Evolutionary conservation across 2,888 invertebrate species (phyloP), one percentile per base, ranked within the genome.

Genomic region (Drosophila peninsularis): DNA sequence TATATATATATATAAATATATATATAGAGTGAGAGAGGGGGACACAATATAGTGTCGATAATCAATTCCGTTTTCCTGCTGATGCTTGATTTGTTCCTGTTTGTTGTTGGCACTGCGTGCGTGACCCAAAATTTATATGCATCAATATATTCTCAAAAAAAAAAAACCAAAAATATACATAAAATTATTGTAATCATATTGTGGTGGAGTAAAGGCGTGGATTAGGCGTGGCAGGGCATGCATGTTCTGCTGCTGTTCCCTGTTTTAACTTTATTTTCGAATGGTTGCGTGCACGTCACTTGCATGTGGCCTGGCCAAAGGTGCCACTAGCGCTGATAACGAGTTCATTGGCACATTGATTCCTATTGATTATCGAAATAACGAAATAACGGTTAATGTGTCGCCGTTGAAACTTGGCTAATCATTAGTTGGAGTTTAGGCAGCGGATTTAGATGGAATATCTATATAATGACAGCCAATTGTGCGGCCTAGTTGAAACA

Each of bases 261-360:
- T 3, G n/a, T 21, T 42, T 32, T 11, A 10, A 27, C 49, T 42
- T 30, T n/a, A 36, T 63, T 63, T 60, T 61, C 19, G n/a, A 13
- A 54, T 36, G 70, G 53, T 79, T 11, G 75, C 74, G 75, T 74
- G 66, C 54, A 24, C 42, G n/a, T 41, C 17, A 63, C 24, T 68
- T 65, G 80, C 77, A 72, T 80, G 73, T 69, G 52, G 52, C 52
- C 39, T 7, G 17, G 24, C 64, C 53, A 69, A 73, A 19, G 37
- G 41, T 58, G 53, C 67, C 71, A 86, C 82, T 86, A 71, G 77
- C 49, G 64, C 52, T 71, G 82, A 88, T 88, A 88, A 82, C 77
- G 82, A 88, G 86, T 82, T 88, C 82, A 82, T 85, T 85, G 82
- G 88, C 88, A 88, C 88, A 85, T 79, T 74, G 86, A 85, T 79